These are phyloP conservation scores for Natrix natrix DNA, from an alignment of 2,797 vertebrate species.

Conservation along the genomic window DNA sequence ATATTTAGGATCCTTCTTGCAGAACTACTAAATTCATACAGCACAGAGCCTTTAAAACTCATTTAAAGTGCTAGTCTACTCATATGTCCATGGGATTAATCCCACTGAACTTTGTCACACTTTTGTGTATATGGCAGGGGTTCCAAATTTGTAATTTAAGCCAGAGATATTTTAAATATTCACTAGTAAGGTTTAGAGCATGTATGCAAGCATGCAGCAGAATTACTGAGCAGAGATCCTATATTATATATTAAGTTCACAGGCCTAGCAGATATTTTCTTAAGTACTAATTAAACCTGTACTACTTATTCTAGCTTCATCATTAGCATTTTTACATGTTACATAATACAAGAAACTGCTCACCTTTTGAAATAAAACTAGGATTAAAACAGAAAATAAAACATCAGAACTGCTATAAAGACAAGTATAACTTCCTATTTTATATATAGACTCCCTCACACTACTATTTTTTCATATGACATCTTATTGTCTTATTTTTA, in stretches of 20 bases:
- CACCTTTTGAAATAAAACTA: background rate
- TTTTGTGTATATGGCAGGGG: background rate
- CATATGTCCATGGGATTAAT: background rate
- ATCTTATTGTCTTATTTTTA: background rate
- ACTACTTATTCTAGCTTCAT: background rate
- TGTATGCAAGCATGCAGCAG: background rate
- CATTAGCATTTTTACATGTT: background rate
- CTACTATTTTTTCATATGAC: background rate
- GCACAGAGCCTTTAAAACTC: background rate
- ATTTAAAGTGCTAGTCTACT: background rate
- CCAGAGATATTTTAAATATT: background rate
- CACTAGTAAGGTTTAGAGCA: background rate
- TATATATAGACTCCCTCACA: background rate
- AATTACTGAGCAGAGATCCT: background rate
- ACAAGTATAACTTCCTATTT: background rate
- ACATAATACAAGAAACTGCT: background rate
- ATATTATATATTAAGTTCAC: background rate
- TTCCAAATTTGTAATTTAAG: background rate
- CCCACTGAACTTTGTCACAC: background rate
- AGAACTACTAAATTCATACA: background rate
- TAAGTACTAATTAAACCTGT: background rate
- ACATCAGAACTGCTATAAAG: background rate
- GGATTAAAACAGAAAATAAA: background rate
- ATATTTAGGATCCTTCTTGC: background rate
- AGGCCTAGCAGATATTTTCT: background rate